Conservation (phyloP, 2,888 invertebrate genomes). For the Isotomurus palustris region DNA sequence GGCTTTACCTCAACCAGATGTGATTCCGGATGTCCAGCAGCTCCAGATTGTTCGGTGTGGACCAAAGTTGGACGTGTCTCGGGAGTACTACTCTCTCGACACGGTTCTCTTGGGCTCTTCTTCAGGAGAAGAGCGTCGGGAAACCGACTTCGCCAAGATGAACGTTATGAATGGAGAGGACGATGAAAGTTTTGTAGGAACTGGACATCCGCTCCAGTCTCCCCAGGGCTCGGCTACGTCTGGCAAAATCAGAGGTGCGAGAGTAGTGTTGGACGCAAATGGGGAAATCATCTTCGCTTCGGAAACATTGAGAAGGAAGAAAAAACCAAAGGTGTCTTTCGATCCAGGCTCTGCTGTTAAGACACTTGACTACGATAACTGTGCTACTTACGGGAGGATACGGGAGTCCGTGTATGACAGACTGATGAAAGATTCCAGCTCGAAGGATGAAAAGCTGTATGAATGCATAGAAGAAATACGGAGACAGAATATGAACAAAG, state of each 20-base stretch:
- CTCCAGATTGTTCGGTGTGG: slow-evolving; percentile 38
- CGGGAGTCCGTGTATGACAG: slow-evolving; percentile 45
- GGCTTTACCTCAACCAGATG: slow-evolving; percentile 44
- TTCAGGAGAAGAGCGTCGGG: slow-evolving; percentile 35
- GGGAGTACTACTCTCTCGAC: slow-evolving; percentile 44
- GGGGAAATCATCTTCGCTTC: slow-evolving; percentile 46
- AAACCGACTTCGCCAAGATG: too few species aligned
- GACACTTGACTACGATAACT: slow-evolving; percentile 37
- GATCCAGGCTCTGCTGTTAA: slow-evolving; percentile 45
- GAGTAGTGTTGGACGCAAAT: slow-evolving; percentile 45
- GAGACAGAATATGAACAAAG: slow-evolving; percentile 43
- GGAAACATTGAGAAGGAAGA: slow-evolving; percentile 42
- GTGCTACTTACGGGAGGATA: slow-evolving; percentile 34
- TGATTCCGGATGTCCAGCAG: slow-evolving; percentile 43
- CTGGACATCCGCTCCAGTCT: slow-evolving; percentile 3
- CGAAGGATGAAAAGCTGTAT: slow-evolving; percentile 39
- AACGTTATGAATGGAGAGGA: slow-evolving; percentile 15
- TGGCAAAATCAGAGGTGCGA: slow-evolving; percentile 42
- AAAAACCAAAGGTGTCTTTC: slow-evolving; percentile 43
- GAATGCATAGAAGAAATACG: slow-evolving; percentile 46
- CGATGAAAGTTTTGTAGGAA: slow-evolving; percentile 27
- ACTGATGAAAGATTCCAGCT: slow-evolving; percentile 28
- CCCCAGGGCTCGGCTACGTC: slow-evolving; percentile 19
- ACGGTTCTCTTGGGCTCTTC: slow-evolving; percentile 46
- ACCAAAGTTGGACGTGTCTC: slow-evolving; percentile 38